Conservation (phyloP, 2,113 vertebrate species). For the Cephalopterus ornatus region DNA sequence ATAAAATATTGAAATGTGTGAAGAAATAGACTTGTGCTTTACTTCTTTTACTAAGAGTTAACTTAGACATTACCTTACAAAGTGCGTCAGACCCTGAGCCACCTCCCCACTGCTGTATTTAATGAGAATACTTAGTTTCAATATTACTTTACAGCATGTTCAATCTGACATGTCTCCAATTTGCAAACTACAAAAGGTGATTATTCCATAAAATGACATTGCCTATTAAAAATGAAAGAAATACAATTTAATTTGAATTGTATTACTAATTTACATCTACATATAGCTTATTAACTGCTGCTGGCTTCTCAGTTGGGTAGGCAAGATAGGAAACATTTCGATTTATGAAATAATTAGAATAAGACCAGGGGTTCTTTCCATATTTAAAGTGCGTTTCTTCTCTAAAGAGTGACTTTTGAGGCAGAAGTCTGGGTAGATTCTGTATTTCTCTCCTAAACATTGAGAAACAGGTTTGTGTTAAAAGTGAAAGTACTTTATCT, state of each 20-base stretch:
- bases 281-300: conserved; percentile 29
- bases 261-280: conserved; percentile 40
- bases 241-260: conserved; percentile 19
- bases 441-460: background rate
- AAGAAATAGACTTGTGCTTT: background rate
- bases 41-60: background rate
- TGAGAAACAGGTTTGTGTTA: background rate
- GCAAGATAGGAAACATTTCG: conserved; percentile 18
- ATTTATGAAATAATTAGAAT: conserved; percentile 45
- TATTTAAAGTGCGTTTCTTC: conserved; percentile 9
- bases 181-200: conserved; percentile 10
- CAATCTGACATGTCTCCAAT: background rate
- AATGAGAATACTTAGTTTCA: conserved; percentile 19
- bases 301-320: conserved; percentile 17
- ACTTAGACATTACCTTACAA: background rate
- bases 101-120: background rate
- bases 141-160: background rate
- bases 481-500: background rate
- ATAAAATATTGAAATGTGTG: background rate
- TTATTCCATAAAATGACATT: conserved; percentile 7
- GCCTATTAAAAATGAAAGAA: conserved; percentile 44
- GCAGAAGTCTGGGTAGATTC: background rate
- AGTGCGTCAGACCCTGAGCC: background rate
- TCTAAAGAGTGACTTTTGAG: background rate
- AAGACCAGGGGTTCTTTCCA: background rate